Evolutionary conservation across 2,797 vertebrate species (phyloP), one percentile per base, ranked within the genome.

Genomic region (Philypnodon macrostomus): DNA sequence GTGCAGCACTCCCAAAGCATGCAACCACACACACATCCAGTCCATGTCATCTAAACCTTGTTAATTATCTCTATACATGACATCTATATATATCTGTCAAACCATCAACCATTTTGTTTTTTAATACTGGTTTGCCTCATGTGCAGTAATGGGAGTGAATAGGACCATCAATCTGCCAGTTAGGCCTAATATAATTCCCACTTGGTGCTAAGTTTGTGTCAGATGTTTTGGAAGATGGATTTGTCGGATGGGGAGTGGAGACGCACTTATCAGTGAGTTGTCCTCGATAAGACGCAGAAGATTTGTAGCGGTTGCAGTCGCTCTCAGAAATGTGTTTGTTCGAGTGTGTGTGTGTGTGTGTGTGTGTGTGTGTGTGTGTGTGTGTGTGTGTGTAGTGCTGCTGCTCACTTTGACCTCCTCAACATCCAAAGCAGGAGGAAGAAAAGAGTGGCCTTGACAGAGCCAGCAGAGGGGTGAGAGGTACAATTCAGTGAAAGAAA

Each of bases 361-460:
- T 71, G 21, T 42, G 16, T 66, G 23, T 70, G 35, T 39, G 48
- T 65, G 36, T 55, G 26, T 57, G 37, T 44, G 38, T 35, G 49
- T 52, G 47, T 70, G 62, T 63, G 36, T 71, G 21, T 42, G 16
- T 66, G 23, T 67, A n/a, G n/a, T n/a, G n/a, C n/a, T n/a, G n/a
- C n/a, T n/a, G n/a, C n/a, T n/a, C n/a, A n/a, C 54, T 60, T 60
- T 86, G 79, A 83, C 83, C 83, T 77, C 68, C 63, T 41, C 64
- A 63, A 54, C 15, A 12, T 60, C 67, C 62, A 40, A n/a, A 71
- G 80, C 66, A 87, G 88, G 84, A 88, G 80, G 85, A 86, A 80
- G 80, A 88, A 68, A 82, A 67, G 71, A 36, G 54, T 40, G 87
- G 73, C 89, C 90, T 91, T 91, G 90, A 89, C 78, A 55, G 75